Evolutionary conservation across 2,797 vertebrate species (phyloP).

Genomic region (Acestrorhynchus altus): DNA sequence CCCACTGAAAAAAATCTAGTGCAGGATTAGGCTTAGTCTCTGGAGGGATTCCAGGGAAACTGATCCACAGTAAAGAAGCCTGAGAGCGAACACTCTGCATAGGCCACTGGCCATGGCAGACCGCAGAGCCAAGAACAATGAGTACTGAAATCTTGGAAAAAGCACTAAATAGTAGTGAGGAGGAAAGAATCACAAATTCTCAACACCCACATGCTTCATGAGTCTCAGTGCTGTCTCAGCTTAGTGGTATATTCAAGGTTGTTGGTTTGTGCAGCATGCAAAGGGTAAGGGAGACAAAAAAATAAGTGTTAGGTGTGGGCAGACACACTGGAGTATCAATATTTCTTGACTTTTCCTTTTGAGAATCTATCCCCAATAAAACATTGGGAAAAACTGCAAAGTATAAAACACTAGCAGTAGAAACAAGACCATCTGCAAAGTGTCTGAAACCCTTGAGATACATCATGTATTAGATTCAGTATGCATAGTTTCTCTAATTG

Average conservation of each 20-base stretch:
- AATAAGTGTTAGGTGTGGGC: not conserved
- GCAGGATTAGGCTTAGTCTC: too few relatives aligned
- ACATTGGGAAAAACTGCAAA: not conserved
- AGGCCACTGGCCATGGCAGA: not conserved
- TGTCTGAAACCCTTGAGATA: too few relatives aligned
- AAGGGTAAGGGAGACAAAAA: not conserved
- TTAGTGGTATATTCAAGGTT: conserved; percentile 22
- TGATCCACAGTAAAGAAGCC: too few relatives aligned
- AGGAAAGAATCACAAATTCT: not conserved
- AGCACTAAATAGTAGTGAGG: not conserved
- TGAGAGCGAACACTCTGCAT: not conserved
- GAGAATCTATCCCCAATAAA: not conserved
- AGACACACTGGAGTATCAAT: not conserved
- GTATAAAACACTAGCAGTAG: too few relatives aligned
- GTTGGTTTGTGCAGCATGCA: conserved; percentile 1
- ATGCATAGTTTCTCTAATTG: too few relatives aligned
- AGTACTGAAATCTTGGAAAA: not conserved
- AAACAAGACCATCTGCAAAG: too few relatives aligned
- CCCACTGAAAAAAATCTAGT: too few relatives aligned
- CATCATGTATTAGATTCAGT: too few relatives aligned
- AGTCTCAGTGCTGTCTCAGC: conserved; percentile 9
- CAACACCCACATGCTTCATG: conserved; percentile 17
- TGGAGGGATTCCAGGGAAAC: too few relatives aligned
- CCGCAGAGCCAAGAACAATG: not conserved
- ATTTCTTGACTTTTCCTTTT: not conserved